Conservation (phyloP, 2,797 vertebrate species). For the Arrhamphus sclerolepis region DNA sequence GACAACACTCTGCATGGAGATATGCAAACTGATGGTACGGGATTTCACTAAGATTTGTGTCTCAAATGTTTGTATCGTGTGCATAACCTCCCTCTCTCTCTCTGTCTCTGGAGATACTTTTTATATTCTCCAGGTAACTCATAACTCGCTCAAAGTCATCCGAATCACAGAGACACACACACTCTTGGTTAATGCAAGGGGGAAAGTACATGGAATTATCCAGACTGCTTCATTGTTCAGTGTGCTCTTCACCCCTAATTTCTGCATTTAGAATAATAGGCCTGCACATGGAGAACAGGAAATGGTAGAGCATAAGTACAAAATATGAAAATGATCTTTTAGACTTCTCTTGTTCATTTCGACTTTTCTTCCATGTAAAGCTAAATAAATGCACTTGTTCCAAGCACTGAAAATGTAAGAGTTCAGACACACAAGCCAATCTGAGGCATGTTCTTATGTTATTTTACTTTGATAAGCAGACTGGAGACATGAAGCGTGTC, state of each 20-base stretch:
- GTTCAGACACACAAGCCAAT: conserved; percentile 22
- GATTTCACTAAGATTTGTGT: conserved; percentile 8
- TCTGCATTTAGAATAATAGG: not conserved
- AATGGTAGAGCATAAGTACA: not conserved
- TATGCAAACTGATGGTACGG: conserved; percentile 9
- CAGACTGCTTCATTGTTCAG: no score
- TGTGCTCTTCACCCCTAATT: no score
- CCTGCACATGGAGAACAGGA: not conserved
- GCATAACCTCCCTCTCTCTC: not conserved
- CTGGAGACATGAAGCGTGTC: conserved; percentile 51
- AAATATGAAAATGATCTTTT: not conserved
- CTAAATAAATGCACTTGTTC: conserved; percentile 9
- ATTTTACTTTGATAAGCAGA: conserved; percentile 52
- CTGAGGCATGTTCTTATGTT: conserved; percentile 42
- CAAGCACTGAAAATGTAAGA: conserved; percentile 32
- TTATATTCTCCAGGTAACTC: conserved; percentile 24
- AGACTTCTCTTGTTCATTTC: not conserved
- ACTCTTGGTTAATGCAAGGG: not conserved
- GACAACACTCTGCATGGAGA: conserved; percentile 17
- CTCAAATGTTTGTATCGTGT: conserved; percentile 11
- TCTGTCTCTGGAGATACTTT: not conserved
- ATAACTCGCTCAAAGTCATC: conserved; percentile 7
- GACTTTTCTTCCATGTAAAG: conserved; percentile 3
- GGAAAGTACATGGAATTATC: no score
- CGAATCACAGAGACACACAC: not conserved